Base-by-base conservation (phyloP, 2,888 invertebrate genomes). In the Hedychridium roseum region DNA sequence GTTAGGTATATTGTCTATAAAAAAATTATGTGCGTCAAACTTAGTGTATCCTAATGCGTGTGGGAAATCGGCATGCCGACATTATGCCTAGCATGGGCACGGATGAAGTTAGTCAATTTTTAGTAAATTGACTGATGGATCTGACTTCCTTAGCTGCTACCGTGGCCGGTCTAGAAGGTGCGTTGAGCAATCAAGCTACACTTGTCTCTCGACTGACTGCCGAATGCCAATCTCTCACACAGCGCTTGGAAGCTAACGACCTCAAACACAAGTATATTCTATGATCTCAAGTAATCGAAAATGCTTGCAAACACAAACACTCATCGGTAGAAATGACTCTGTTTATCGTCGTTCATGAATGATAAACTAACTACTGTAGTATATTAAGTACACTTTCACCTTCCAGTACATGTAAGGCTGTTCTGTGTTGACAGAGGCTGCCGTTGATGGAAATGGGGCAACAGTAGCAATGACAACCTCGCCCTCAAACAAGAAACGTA, bases 121-220 rank as follows among this genome's bases (percentile, higher is more conserved):
- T 43, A 45, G 49, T 41, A 61, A 70, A 68, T 68, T 64, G 60
- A 52, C 60, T 67, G 57, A 65, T 60, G 50, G 54, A 61, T 64
- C 54, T 56, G 50, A 68, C 70, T 70, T 80, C 85, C 87, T 82
- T 88, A 92, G 92, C 88, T 85, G 88, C 89, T 83, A 92, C 91
- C 79, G 91, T 92, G 82, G 88, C 88, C 84, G 91, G 90, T 83
- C 88, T 93, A 84, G 92, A 92, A 86, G 86, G 88, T 81, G 89
- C 91, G 88, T 88, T 93, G 83, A 89, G 88, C 83, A 90, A 89
- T 83, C 92, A 93, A 88, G 91, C 90, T 86, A 88, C 88, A 86
- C 90, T 92, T 87, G 90, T 92, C 89, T 91, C 91, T 85, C 92
- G 90, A 87, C 87, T 93, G 82, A 91, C 91, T 79, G 86, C 85